Evolutionary conservation across 2,797 vertebrate genomes (phyloP), one percentile per base, ranked within the genome.

Genomic region (Mergus octosetaceus): DNA sequence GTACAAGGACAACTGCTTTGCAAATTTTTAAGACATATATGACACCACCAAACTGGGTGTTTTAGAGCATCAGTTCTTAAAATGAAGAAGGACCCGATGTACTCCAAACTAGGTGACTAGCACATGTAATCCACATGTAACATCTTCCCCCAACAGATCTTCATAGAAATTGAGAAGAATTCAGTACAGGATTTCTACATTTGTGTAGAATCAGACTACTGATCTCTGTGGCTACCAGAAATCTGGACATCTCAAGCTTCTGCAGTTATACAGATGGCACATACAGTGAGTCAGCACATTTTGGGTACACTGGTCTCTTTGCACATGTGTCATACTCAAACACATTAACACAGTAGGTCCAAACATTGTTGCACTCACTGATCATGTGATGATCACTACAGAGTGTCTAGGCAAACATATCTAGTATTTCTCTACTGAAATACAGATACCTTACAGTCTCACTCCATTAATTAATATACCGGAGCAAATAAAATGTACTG

Each of bases 241-340:
- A 45, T 28, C 28, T 21, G 30, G 20, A 22, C 2, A 32, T 17
- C 13, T 45, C 38, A n/a, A 45, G 32, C 14, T 43, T 45, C 39
- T 57, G 10, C 24, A 88, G 21, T 21, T 32, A 21, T 0, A 24
- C 9, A 28, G 30, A 14, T 4, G 2, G 13, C 15, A 27, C 3
- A 1, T 4, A 3, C 10, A 36, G 16, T 19, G 39, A 41, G 11
- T 32, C 27, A n/a, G 2, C 9, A 24, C 32, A 13, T 43, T 56
- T 61, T 61, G 10, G 21, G 5, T 22, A 32, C 13, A 4, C 8
- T 47, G 39, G 6, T 49, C 21, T 4, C 9, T 39, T 25, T 47
- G 24, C 9, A 53, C 5, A 53, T 28, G 51, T 53, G 25, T 27
- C 51, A 53, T 53, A 53, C 51, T 53, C 25, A 53, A 53, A 53